A percentile compares a stretch with the other conserved stretches of the same genome.
Evolutionary conservation across 2,888 invertebrate genomes (phyloP).

Genomic region (Rhaphigaster nebulosa): DNA sequence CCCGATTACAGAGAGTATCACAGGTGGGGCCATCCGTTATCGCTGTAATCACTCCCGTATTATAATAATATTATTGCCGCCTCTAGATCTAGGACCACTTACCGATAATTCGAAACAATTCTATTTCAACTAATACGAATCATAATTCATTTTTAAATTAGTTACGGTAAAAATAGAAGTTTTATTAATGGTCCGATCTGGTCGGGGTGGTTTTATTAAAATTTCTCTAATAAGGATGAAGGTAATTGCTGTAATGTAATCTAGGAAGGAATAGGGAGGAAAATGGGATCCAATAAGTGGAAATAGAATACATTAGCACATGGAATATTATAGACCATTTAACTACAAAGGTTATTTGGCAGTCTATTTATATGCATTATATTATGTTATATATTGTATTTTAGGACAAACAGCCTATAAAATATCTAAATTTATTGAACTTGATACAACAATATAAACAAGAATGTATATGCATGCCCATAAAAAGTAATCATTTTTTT

Average conservation of each 20-base stretch:
- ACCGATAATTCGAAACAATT: slow-evolving; percentile 21
- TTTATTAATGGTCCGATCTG: neutral
- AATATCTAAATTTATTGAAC: too few relatives aligned
- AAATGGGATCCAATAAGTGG: neutral
- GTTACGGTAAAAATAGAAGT: slow-evolving; percentile 24
- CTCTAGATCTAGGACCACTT: slow-evolving; percentile 12
- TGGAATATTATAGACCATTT: neutral
- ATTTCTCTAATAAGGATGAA: neutral
- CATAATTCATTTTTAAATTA: slow-evolving; percentile 42
- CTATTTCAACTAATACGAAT: slow-evolving; percentile 38
- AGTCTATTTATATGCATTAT: neutral
- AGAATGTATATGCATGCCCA: too few relatives aligned
- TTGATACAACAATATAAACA: too few relatives aligned
- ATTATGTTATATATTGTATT: too few relatives aligned
- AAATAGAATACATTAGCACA: slow-evolving; percentile 1
- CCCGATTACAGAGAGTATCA: slow-evolving; percentile 40
- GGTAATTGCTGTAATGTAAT: neutral
- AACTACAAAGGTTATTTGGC: neutral
- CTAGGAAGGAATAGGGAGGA: neutral
- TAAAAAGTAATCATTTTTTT: too few relatives aligned
- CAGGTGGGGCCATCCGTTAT: slow-evolving; percentile 20
- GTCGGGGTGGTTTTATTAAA: slow-evolving; percentile 8
- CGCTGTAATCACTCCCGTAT: neutral
- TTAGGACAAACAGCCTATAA: too few relatives aligned
- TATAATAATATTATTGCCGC: slow-evolving; percentile 38